A percentile compares a stretch with the other conserved stretches of the same genome.
Evolutionary conservation across 2,797 vertebrate genomes (phyloP).

Genomic region (Sebastes nivosus): DNA sequence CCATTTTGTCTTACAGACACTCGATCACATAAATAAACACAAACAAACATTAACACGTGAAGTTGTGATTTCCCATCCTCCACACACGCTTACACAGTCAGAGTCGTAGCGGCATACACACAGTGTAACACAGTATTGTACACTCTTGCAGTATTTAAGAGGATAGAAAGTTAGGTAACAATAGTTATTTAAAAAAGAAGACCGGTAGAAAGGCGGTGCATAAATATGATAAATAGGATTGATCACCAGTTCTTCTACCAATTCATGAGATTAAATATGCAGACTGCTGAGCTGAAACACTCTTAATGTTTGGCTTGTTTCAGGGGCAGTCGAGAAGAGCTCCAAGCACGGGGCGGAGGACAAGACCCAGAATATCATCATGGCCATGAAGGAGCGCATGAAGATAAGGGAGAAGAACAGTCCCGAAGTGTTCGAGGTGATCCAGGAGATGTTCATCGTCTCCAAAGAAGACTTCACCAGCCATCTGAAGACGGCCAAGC

Average conservation of each 20-base stretch:
- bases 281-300: background rate
- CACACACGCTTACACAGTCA: background rate
- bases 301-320: constrained; percentile 6
- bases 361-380: constrained; percentile 98
- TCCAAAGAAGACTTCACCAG: constrained; percentile 92
- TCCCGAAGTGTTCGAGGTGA: constrained; percentile 95
- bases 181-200: background rate
- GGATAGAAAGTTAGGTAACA: background rate
- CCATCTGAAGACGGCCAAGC: constrained; percentile 93
- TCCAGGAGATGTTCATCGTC: constrained; percentile 95
- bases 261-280: background rate
- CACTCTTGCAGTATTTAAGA: background rate
- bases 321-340: constrained; percentile 98
- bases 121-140: background rate
- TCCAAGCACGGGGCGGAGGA: constrained; percentile 98
- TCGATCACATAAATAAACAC: background rate
- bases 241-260: background rate
- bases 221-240: background rate
- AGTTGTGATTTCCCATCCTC: background rate
- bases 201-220: background rate
- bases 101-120: background rate
- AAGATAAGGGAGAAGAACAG: constrained; percentile 96
- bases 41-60: background rate
- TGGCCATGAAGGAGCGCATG: constrained; percentile 99
- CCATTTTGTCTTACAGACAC: constrained; percentile 7